Conservation (phyloP, 2,113 vertebrate genomes). For the Morone chrysops region DNA sequence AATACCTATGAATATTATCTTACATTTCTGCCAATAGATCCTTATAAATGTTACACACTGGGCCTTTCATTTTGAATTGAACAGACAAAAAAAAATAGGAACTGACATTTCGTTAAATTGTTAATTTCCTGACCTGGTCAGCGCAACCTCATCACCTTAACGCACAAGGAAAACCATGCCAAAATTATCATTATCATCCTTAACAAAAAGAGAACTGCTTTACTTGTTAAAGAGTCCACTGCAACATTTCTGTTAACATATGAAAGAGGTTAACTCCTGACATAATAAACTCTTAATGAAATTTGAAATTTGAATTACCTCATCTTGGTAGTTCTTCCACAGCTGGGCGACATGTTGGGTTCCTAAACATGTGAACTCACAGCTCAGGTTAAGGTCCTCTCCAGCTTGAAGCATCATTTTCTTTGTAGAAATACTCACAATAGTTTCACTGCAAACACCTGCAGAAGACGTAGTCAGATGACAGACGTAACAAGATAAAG, state of each 20-base stretch:
- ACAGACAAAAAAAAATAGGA: neutral
- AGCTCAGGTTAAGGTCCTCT: constrained; percentile 18
- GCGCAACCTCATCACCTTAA: neutral
- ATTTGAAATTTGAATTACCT: neutral
- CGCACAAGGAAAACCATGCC: neutral
- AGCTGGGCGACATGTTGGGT: constrained; percentile 24
- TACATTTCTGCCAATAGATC: no score
- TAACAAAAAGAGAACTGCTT: neutral
- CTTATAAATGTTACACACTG: no score
- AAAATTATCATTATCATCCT: neutral
- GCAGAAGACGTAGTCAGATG: neutral
- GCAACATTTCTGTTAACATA: neutral
- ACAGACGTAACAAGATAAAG: fast-evolving
- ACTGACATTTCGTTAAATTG: neutral
- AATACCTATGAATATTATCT: no score
- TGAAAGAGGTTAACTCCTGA: neutral
- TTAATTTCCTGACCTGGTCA: neutral
- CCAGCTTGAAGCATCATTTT: neutral
- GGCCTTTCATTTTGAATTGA: no score
- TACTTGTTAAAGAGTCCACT: neutral
- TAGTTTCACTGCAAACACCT: neutral
- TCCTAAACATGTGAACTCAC: constrained; percentile 46
- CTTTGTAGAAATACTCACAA: constrained; percentile 15
- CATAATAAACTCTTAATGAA: neutral
- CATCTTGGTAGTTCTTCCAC: neutral